These are phyloP conservation scores for Poeciliopsis retropinna DNA, from an alignment of 2,113 vertebrate species.

Conservation along the genomic window DNA sequence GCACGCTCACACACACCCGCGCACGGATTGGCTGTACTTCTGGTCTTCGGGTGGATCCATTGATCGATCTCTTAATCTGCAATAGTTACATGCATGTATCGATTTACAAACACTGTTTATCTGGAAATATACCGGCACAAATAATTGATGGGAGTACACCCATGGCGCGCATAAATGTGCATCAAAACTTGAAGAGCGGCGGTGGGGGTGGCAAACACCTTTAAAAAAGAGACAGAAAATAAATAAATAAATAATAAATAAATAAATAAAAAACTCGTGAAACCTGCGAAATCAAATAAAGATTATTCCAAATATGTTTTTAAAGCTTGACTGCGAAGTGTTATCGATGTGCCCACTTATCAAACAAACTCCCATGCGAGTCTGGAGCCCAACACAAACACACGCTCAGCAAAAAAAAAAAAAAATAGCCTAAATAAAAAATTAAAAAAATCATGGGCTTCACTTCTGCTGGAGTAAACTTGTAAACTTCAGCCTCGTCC, in stretches of 20 bases:
- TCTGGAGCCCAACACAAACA: conserved; percentile 30
- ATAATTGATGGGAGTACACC: conserved; percentile 77
- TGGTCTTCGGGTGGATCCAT: conserved; percentile 63
- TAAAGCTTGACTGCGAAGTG: conserved; percentile 43
- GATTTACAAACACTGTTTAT: conserved; percentile 80
- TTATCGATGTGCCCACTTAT: conserved; percentile 64
- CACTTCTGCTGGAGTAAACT: conserved; percentile 37
- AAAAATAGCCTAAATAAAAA: conserved; percentile 17
- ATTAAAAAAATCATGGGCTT: conserved; percentile 18
- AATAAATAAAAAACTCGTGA: conserved; percentile 16
- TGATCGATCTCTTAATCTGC: conserved; percentile 78
- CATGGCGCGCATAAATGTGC: conserved; percentile 70
- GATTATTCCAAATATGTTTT: conserved; percentile 59
- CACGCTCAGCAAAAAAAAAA: conserved; percentile 5
- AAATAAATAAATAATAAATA: conserved; percentile 1
- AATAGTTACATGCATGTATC: conserved; percentile 79
- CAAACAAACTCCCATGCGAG: conserved; percentile 61
- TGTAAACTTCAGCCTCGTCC: conserved; percentile 49
- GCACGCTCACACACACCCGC: conserved; percentile 45
- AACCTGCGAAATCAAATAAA: conserved; percentile 52
- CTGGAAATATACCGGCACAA: conserved; percentile 75
- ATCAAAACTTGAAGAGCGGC: conserved; percentile 53
- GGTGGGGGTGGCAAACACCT: conserved; percentile 51
- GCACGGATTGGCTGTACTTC: conserved; percentile 58
- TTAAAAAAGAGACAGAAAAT: conserved; percentile 34